Evolutionary conservation across 30 jellyfish, hydroid and myxozoan species (phyloP), one percentile per base, ranked within the genome.

Genomic region (Cassiopea xamachana): DNA sequence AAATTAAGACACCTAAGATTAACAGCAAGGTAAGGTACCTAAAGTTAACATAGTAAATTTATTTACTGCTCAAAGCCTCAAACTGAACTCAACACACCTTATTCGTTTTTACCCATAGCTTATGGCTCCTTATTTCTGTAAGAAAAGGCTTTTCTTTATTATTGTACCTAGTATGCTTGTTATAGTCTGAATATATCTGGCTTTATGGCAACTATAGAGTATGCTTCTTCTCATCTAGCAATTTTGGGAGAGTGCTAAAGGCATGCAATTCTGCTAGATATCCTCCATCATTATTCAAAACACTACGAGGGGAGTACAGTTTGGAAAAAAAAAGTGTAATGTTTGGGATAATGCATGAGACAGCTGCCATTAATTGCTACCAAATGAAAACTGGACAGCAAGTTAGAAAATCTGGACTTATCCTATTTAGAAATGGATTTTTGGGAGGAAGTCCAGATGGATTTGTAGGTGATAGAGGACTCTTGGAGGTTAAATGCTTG

Each of bases 401-500:
- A 16, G 16, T 73, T 1, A 73, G 82, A 27, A 73, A 8, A 8
- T 73, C 59, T 73, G 62, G 82, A 47, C 82, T 73, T 73, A 73
- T 73, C 82, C 82, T 73, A 60, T 47, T 73, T 73, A 73, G 59
- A 73, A 73, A 73, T 73, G 82, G 82, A 73, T 73, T 73, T 73
- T 27, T 44, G 60, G 59, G 59, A 73, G 82, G 59, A 18, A 73
- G 82, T 73, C 82, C 85, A 76, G 69, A 76, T 76, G 85, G 85
- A 76, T 76, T 43, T 76, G 51, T 73, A 5, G 83, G 85, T 76
- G 85, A 76, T 44, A 76, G 70, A 76, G 85, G 85, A 43, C 85
- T 76, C 70, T 76, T 76, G 19, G 85, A 76, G 70, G 85, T 76
- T 76, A 76, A 76, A 44, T 76, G 85, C 85, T 46, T 76, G 70